Evolutionary conservation across 2,113 vertebrate species (phyloP).

Genomic region (Scalopus aquaticus): DNA sequence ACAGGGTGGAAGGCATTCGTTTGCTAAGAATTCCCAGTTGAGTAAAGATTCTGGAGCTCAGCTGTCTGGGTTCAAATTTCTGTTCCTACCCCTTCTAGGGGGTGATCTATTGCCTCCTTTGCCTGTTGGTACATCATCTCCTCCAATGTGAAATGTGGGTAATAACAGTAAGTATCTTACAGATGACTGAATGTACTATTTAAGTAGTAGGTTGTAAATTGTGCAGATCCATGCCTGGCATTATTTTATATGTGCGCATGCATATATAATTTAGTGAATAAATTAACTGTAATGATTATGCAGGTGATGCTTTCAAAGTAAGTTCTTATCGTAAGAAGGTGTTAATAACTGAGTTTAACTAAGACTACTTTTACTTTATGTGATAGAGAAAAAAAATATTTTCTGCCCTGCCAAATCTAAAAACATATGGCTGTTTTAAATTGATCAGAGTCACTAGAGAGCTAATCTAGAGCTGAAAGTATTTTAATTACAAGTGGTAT

Average conservation of each 20-base stretch:
- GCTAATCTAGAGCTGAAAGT: neutral
- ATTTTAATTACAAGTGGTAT: neutral
- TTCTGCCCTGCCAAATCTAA: neutral
- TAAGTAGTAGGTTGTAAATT: neutral
- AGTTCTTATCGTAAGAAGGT: neutral
- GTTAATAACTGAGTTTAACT: neutral
- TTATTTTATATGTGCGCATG: neutral
- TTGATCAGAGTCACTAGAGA: neutral
- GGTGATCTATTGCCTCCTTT: neutral
- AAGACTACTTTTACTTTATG: constrained; percentile 1
- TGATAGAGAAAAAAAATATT: neutral
- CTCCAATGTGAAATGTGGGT: neutral
- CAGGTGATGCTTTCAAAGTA: constrained; percentile 48
- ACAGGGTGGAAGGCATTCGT: neutral
- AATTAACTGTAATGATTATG: neutral
- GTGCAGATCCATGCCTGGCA: neutral
- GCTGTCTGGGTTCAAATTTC: neutral
- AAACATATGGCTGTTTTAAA: neutral
- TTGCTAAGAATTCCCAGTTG: neutral
- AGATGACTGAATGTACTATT: neutral
- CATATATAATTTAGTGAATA: constrained; percentile 1
- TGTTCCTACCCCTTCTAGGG: neutral
- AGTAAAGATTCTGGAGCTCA: neutral
- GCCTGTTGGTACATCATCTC: neutral
- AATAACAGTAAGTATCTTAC: neutral